A percentile compares a stretch with the other conserved stretches of the same genome.
Evolutionary conservation across 2,797 vertebrate genomes (phyloP).

Genomic region (Myripristis jacobus): DNA sequence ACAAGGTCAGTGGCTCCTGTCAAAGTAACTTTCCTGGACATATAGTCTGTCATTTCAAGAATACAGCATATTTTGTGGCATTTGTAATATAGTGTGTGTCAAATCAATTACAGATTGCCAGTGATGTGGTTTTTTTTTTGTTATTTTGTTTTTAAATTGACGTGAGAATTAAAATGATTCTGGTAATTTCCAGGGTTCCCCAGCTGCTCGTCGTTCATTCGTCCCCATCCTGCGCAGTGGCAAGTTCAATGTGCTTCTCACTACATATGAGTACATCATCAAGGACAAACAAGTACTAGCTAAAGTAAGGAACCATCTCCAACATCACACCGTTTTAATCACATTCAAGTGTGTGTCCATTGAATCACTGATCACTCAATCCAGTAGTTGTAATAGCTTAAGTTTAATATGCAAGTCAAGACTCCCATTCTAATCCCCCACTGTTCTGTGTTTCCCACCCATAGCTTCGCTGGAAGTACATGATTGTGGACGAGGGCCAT

Average conservation of each 20-base stretch:
- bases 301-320: constrained; percentile 83
- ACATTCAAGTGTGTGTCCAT: background rate
- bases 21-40: background rate
- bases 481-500: constrained; percentile 94
- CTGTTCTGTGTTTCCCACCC: background rate
- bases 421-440: background rate
- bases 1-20: constrained; percentile 81
- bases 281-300: constrained; percentile 99
- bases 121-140: background rate
- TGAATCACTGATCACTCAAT: too few relatives aligned
- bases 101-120: background rate
- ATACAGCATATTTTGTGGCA: background rate
- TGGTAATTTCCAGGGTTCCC: constrained; percentile 87
- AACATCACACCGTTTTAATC: background rate
- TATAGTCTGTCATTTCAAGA: background rate
- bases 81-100: background rate
- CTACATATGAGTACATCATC: constrained; percentile 98
- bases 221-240: constrained; percentile 95
- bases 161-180: background rate
- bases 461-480: constrained; percentile 92
- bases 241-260: constrained; percentile 97
- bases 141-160: background rate
- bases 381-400: background rate
- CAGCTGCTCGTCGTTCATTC: constrained; percentile 91
- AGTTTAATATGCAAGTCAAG: background rate